Conservation (phyloP, 2,888 invertebrate genomes). For the Ellobium chinense region DNA sequence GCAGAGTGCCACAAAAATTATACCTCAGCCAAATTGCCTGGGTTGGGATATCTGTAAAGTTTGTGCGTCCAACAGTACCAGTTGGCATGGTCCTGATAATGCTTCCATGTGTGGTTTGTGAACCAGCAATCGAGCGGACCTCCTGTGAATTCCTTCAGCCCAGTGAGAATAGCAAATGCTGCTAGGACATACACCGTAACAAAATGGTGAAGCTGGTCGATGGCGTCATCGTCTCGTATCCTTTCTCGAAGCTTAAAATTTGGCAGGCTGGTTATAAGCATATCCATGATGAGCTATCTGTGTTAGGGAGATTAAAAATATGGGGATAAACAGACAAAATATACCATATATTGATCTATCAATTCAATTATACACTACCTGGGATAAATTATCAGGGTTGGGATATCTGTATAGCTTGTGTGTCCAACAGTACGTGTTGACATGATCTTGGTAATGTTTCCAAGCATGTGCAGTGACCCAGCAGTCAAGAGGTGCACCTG, state of each 20-base stretch:
- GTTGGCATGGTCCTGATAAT: slow-evolving; percentile 51
- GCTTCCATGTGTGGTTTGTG: slow-evolving; percentile 29
- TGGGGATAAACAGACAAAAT: neutral
- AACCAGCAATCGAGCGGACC: slow-evolving; percentile 46
- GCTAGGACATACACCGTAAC: slow-evolving; percentile 48
- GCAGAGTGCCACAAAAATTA: neutral
- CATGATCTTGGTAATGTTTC: slow-evolving; percentile 50
- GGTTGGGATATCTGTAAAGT: slow-evolving; percentile 48
- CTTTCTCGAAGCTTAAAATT: slow-evolving; percentile 39
- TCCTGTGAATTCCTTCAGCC: slow-evolving; percentile 46
- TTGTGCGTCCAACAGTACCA: slow-evolving; percentile 48
- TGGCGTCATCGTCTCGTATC: slow-evolving; percentile 47
- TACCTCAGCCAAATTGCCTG: slow-evolving; percentile 34
- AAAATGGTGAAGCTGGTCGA: slow-evolving; percentile 52
- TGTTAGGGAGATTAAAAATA: neutral
- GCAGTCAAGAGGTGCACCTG: slow-evolving; percentile 43
- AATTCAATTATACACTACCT: slow-evolving; percentile 37
- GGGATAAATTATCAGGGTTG: slow-evolving; percentile 26
- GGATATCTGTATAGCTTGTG: slow-evolving; percentile 48
- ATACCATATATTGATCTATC: too few relatives aligned
- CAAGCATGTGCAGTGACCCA: slow-evolving; percentile 27
- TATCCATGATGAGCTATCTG: slow-evolving; percentile 34
- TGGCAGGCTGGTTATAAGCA: slow-evolving; percentile 28
- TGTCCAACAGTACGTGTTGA: slow-evolving; percentile 50
- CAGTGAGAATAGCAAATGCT: slow-evolving; percentile 44